These are phyloP conservation scores for Polymixis flavicincta DNA, from an alignment of 2,888 invertebrate genomes.

Conservation along the genomic window DNA sequence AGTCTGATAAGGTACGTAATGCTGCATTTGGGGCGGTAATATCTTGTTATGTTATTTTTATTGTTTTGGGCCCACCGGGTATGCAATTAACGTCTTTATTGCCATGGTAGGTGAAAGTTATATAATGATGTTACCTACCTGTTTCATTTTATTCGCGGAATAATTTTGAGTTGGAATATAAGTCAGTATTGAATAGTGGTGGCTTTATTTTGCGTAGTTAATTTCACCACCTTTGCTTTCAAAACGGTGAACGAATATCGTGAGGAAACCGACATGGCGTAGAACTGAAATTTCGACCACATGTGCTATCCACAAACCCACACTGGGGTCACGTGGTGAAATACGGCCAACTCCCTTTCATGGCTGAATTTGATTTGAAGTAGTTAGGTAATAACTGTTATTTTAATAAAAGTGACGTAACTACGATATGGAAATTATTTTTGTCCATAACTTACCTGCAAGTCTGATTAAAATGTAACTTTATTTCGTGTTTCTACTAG, in stretches of 20 bases:
- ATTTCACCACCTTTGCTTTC: no score
- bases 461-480: background rate
- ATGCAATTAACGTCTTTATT: constrained; percentile 36
- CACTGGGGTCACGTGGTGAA: no score
- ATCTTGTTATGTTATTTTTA: constrained; percentile 39
- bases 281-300: no score
- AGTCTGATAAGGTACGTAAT: constrained; percentile 33
- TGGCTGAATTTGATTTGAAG: background rate
- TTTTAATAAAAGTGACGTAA: background rate
- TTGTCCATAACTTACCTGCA: background rate
- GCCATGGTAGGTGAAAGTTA: constrained; percentile 5
- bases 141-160: background rate
- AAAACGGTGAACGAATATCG: no score
- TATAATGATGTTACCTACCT: background rate
- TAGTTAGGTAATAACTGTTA: background rate
- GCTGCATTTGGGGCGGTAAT: constrained; percentile 18
- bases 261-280: no score
- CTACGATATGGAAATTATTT: background rate
- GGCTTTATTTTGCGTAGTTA: no score
- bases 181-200: no score
- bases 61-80: constrained; percentile 35
- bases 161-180: background rate
- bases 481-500: background rate
- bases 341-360: no score
- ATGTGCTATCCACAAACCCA: no score